Evolutionary conservation across 2,888 invertebrate species (phyloP).

Genomic region (Cyclophora albipunctata): DNA sequence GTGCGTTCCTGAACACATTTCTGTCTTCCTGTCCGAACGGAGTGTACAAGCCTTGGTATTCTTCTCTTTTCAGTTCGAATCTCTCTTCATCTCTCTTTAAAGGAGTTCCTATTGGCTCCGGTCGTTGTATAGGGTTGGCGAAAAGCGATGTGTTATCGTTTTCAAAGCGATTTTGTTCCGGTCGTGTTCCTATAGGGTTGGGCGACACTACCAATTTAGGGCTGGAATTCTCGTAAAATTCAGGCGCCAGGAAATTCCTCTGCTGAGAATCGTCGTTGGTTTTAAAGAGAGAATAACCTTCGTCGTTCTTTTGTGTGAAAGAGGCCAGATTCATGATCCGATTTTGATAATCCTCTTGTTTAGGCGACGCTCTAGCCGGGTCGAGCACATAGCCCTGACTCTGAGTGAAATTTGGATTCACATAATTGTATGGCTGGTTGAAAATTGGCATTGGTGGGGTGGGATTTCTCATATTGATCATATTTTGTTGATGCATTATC

Average conservation of each 20-base stretch:
- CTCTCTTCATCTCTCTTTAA: conserved; percentile 19
- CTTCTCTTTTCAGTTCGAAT: conserved; percentile 3
- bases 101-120: conserved; percentile 51
- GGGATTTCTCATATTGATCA: conserved; percentile 42
- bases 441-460: conserved; percentile 33
- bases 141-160: conserved; percentile 49
- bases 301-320: conserved; percentile 64
- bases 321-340: conserved; percentile 59
- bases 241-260: conserved; percentile 46
- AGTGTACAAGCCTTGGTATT: conserved; percentile 10
- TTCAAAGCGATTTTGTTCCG: conserved; percentile 38
- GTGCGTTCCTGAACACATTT: conserved; percentile 55
- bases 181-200: conserved; percentile 61
- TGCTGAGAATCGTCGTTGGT: conserved; percentile 47
- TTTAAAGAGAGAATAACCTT: conserved; percentile 64
- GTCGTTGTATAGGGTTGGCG: conserved; percentile 42
- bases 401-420: conserved; percentile 47
- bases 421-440: conserved; percentile 42
- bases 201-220: conserved; percentile 56
- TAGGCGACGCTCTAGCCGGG: conserved; percentile 23
- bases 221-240: conserved; percentile 41
- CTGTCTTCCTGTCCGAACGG: conserved; percentile 47
- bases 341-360: conserved; percentile 49
- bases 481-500: conserved; percentile 62
- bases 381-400: conserved; percentile 29